Percentiles rank a stretch among this genome's conserved stretches.
Evolutionary conservation across 2,888 invertebrate genomes (phyloP).

Genomic region (Lasioglossum figueresi): DNA sequence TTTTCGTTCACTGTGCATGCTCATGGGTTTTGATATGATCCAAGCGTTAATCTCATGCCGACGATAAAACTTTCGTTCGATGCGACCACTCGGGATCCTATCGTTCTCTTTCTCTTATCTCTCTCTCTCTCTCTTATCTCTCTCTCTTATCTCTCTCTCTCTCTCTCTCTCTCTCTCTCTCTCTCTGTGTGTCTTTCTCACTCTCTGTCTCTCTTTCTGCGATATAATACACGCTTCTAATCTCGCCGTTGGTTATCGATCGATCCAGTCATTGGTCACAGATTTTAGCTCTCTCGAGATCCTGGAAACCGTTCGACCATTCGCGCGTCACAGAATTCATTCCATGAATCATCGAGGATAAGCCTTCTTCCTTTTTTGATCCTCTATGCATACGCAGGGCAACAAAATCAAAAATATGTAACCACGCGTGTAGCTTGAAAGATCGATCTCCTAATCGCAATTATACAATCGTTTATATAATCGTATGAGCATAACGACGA

Average conservation of each 20-base stretch:
- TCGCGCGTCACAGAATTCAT: constrained; percentile 15
- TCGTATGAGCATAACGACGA: not conserved
- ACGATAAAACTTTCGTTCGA: constrained; percentile 26
- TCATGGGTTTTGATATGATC: constrained; percentile 66
- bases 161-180: no score
- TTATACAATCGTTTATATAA: not conserved
- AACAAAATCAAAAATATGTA: not conserved
- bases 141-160: no score
- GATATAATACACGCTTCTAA: constrained; percentile 31
- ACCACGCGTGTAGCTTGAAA: not conserved
- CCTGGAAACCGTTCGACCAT: constrained; percentile 25
- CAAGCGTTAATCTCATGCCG: constrained; percentile 29
- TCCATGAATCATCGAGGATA: constrained; percentile 16
- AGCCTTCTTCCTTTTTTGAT: not conserved
- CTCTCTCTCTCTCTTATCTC: not conserved
- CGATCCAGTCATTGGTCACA: constrained; percentile 52
- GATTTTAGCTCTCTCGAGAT: constrained; percentile 45
- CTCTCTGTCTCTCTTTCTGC: not conserved
- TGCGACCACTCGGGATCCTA: constrained; percentile 33
- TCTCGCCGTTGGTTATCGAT: constrained; percentile 34
- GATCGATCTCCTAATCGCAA: not conserved
- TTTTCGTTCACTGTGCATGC: constrained; percentile 70
- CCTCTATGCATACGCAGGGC: not conserved
- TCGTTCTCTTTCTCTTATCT: not conserved
- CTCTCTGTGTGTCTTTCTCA: not conserved